Percentiles rank a stretch among this genome's conserved stretches.
phyloP scores from a whole-genome alignment of 2,888 invertebrate genomes.

The Crematogaster levior region DNA sequence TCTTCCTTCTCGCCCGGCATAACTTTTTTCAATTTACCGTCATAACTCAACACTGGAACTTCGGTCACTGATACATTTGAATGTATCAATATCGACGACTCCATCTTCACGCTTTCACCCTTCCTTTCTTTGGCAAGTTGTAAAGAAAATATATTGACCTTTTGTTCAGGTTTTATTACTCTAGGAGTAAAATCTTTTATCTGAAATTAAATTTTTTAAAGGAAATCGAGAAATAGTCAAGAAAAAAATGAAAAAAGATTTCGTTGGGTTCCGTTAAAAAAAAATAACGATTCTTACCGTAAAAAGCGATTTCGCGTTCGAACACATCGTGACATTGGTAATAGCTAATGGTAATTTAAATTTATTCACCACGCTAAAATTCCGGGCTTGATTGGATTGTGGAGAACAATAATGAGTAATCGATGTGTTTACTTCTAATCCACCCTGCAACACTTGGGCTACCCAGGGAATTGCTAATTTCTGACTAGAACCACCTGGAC shows the following conservation, averaged over 20 bases:
- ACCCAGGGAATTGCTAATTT: conserved; percentile 89
- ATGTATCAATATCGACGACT: conserved; percentile 89
- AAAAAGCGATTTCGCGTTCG: conserved; percentile 88
- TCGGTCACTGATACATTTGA: conserved; percentile 92
- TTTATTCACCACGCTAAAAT: conserved; percentile 90
- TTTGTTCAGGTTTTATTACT: conserved; percentile 88
- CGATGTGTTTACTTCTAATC: conserved; percentile 87
- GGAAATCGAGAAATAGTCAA: conserved; percentile 2
- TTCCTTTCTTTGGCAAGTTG: conserved; percentile 86
- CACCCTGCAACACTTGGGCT: conserved; percentile 88
- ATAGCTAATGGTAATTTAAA: conserved; percentile 91
- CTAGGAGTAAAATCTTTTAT: conserved; percentile 88
- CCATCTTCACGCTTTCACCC: conserved; percentile 87
- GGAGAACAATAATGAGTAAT: conserved; percentile 86
- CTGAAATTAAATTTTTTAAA: conserved; percentile 81
- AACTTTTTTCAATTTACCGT: conserved; percentile 88
- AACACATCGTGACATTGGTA: conserved; percentile 89
- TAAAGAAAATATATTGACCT: conserved; percentile 87
- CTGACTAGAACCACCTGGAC: conserved; percentile 83
- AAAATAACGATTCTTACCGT: conserved; percentile 85
- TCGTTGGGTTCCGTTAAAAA: neutral
- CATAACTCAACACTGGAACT: conserved; percentile 91
- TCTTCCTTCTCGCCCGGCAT: conserved; percentile 81
- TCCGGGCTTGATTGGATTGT: conserved; percentile 85
- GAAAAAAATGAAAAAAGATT: conserved; percentile 16